Evolutionary conservation across 1,140 invertebrate species (phyloP), one percentile per base, ranked within the genome.

Genomic region (Rhopalosiphum padi): DNA sequence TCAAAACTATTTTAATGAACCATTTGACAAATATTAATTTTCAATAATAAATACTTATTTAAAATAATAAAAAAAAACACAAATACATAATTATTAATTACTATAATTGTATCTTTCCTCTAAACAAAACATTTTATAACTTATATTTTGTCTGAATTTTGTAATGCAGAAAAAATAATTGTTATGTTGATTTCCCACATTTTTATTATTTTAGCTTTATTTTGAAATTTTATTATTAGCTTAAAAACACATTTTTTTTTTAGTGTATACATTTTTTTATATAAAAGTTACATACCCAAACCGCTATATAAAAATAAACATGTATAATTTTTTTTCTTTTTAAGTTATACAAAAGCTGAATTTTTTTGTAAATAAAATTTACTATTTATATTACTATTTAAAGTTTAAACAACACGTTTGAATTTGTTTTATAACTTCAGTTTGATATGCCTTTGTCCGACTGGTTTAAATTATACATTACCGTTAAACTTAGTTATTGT

Each of bases 351-450:
- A 85, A 85, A 92, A 93, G 91, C 91, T 93, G 91, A 85, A 41
- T 85, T 93, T 92, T 93, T 93, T 93, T 93, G 91, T 93, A 93
- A 93, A 93, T 93, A 93, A 93, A 93, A 93, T 93, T 91, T 93
- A 93, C 91, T 93, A 93, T 93, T 93, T 93, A 93, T 93, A 93
- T 93, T 93, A 93, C 91, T 85, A 93, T 93, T 93, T 93, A 86
- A 93, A 85, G 82, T 93, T 93, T 41, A 93, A 93, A 93, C 46
- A 48, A 82, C 46, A 51, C 11, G n/a, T 82, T 86, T 82, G 91
- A 86, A 53, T 85, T 93, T 93, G 48, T 93, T 93, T 93, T 86
- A 86, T 55, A 86, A 86, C 51, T 51, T 85, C 82, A 8, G 48
- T 93, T 41, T 86, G 1, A 43, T 93, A 86, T 93, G 35, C 82